phyloP scores from a whole-genome alignment of 1,140 invertebrate species.

The Leptinotarsa undecemlineata region DNA sequence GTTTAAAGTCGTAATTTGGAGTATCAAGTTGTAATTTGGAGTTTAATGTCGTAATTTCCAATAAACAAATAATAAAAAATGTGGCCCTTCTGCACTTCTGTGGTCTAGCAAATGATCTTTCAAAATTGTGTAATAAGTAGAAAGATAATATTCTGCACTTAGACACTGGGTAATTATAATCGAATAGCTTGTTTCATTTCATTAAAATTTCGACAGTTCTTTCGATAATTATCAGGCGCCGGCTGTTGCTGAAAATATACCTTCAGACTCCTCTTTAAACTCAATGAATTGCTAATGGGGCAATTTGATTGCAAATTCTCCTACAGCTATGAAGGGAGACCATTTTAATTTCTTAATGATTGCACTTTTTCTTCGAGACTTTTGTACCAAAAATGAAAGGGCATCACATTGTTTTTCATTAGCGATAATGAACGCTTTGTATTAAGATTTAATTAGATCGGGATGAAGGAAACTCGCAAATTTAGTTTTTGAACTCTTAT shows the following conservation, averaged over 20 bases:
- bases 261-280: background rate
- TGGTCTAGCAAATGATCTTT: no score
- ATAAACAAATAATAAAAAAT: no score
- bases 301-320: background rate
- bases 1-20: no score
- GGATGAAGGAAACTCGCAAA: no score
- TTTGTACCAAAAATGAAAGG: background rate
- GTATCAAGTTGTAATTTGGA: no score
- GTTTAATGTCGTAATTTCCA: no score
- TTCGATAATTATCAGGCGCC: background rate
- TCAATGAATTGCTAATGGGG: background rate
- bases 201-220: background rate
- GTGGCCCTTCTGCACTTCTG: no score
- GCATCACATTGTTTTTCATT: constrained; percentile 3
- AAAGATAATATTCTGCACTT: no score
- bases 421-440: background rate
- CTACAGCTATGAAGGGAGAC: background rate
- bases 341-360: constrained; percentile 2
- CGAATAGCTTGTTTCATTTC: background rate
- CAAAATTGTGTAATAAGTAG: no score
- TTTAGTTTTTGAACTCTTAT: no score
- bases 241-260: background rate
- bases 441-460: background rate
- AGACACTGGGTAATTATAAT: background rate
- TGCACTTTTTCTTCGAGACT: background rate